Evolutionary conservation across 2,797 vertebrate genomes (phyloP).

Genomic region (Sebastes elongatus): DNA sequence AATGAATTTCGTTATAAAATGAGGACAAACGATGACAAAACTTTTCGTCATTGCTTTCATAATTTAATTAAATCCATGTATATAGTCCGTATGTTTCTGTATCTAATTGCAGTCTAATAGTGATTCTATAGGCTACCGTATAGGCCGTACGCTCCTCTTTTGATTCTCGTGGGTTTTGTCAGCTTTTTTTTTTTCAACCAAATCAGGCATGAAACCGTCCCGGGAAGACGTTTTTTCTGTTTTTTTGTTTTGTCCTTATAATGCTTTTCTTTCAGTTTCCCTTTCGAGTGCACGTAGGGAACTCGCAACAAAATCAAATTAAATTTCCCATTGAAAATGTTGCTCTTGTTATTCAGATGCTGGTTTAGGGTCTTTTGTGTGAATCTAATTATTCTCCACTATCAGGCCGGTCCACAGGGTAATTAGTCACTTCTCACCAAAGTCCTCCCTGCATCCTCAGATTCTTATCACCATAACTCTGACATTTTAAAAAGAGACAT

Average conservation of each 20-base stretch:
- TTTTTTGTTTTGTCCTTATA: slow-evolving; percentile 39
- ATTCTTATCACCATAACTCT: slow-evolving; percentile 75
- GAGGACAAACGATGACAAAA: neutral
- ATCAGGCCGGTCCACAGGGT: slow-evolving; percentile 78
- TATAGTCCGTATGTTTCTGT: slow-evolving; percentile 29
- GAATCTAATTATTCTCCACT: slow-evolving; percentile 80
- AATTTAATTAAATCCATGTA: slow-evolving; percentile 37
- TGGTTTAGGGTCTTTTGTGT: slow-evolving; percentile 76
- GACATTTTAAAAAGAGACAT: slow-evolving; percentile 72
- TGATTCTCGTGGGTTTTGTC: slow-evolving; percentile 51
- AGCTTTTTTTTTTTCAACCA: slow-evolving; percentile 25
- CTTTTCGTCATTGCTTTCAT: neutral
- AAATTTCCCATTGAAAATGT: slow-evolving; percentile 76
- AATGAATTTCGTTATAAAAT: neutral
- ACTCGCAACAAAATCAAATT: slow-evolving; percentile 76
- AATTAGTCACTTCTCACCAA: slow-evolving; percentile 82
- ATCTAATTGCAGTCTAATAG: slow-evolving; percentile 42
- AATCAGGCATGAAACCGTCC: slow-evolving; percentile 51
- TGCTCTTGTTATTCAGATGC: slow-evolving; percentile 81
- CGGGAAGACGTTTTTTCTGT: slow-evolving; percentile 29
- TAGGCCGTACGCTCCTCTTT: slow-evolving; percentile 1
- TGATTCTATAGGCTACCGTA: slow-evolving; percentile 6
- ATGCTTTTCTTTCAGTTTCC: slow-evolving; percentile 55
- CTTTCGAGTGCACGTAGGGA: slow-evolving; percentile 51
- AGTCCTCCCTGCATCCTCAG: slow-evolving; percentile 74